Evolutionary conservation across 2,888 invertebrate species (phyloP).

Genomic region (Agrilus cyanescens): DNA sequence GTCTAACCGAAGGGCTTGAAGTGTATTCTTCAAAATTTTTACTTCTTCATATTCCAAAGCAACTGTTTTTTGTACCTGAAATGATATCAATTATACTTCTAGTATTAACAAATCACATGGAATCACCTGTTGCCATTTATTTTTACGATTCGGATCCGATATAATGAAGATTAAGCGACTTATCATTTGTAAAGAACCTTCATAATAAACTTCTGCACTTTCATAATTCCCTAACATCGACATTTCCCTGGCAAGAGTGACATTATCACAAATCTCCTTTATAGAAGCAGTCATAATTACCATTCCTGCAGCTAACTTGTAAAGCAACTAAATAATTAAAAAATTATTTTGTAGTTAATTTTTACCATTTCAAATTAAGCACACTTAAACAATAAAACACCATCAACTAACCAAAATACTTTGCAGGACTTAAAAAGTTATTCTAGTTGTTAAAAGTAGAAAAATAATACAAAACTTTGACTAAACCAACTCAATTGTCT

Average conservation of each 20-base stretch:
- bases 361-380: not conserved
- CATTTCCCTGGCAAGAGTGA: conserved; percentile 89
- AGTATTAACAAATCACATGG: not conserved
- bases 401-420: no score
- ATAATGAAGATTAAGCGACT: conserved; percentile 71
- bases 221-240: conserved; percentile 93
- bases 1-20: conserved; percentile 66
- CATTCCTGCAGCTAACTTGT: not conserved
- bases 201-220: conserved; percentile 85
- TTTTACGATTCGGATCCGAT: conserved; percentile 67
- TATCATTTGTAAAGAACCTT: conserved; percentile 85
- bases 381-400: not conserved
- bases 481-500: no score
- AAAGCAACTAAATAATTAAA: not conserved
- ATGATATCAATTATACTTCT: conserved; percentile 2
- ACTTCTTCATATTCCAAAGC: conserved; percentile 83
- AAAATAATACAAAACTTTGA: no score
- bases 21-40: conserved; percentile 64
- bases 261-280: conserved; percentile 89
- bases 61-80: conserved; percentile 77
- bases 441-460: no score
- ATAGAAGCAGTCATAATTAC: conserved; percentile 78
- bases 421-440: no score
- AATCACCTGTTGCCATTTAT: conserved; percentile 78
- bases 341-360: not conserved